Percentiles rank a stretch among this genome's conserved stretches.
Evolutionary conservation across 2,797 vertebrate genomes (phyloP).

Genomic region (Chrosomus eos): DNA sequence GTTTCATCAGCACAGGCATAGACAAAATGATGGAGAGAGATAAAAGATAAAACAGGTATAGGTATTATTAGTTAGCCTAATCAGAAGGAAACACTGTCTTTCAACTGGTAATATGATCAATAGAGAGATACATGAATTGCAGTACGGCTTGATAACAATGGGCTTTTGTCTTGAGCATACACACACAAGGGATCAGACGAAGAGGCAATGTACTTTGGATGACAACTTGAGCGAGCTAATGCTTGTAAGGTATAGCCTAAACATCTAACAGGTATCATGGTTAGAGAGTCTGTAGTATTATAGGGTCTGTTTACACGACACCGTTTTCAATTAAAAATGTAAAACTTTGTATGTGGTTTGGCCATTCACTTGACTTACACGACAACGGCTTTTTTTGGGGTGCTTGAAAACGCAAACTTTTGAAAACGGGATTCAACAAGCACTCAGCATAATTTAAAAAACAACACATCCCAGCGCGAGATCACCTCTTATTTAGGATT

Average conservation of each 20-base stretch:
- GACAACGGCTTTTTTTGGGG: no score
- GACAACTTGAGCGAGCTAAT: background rate
- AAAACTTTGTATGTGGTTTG: no score
- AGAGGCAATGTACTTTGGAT: background rate
- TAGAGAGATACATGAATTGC: background rate
- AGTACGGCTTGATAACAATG: background rate
- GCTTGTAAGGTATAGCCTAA: background rate
- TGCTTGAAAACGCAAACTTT: no score
- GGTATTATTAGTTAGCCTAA: background rate
- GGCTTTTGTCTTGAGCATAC: background rate
- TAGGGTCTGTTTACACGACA: no score
- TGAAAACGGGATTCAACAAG: no score
- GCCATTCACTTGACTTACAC: no score
- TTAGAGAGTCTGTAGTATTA: background rate
- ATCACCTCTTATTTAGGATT: no score
- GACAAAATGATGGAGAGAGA: background rate
- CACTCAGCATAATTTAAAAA: no score
- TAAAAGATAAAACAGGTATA: background rate
- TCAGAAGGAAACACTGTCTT: background rate
- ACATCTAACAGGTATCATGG: background rate
- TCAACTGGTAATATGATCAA: background rate
- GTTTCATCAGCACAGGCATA: background rate
- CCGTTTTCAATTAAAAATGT: no score
- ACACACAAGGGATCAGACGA: background rate
- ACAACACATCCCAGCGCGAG: no score